These are phyloP conservation scores for Sula dactylatra DNA, from an alignment of 2,113 vertebrate species.

Conservation along the genomic window DNA sequence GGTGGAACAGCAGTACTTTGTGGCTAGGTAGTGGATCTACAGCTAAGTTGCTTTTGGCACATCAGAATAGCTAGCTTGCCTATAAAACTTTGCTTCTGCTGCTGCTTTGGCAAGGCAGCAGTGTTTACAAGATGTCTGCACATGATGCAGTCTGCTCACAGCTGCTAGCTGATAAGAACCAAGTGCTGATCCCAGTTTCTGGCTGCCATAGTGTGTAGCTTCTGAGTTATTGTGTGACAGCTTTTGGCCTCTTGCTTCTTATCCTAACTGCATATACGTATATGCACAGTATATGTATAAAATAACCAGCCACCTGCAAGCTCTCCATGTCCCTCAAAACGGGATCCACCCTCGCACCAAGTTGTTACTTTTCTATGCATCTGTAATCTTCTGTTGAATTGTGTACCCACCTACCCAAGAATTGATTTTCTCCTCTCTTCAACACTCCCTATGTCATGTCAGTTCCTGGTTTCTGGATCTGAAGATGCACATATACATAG, in stretches of 20 bases:
- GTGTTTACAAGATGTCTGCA: neutral
- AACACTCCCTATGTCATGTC: neutral
- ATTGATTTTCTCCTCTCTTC: neutral
- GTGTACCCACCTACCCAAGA: neutral
- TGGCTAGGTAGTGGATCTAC: neutral
- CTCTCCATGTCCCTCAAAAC: neutral
- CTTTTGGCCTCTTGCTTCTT: constrained; percentile 57
- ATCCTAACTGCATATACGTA: constrained; percentile 46
- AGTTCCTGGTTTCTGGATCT: neutral
- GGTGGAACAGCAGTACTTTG: neutral
- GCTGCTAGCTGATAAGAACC: neutral
- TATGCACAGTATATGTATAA: constrained; percentile 22
- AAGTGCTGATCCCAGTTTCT: neutral
- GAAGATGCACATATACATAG: neutral
- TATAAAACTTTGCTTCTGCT: constrained; percentile 21
- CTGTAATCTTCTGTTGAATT: neutral
- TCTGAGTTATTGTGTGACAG: constrained; percentile 49
- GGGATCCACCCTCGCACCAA: neutral
- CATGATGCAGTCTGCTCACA: neutral
- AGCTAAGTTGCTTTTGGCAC: constrained; percentile 21
- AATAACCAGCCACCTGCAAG: constrained; percentile 29
- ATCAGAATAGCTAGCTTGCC: constrained; percentile 32
- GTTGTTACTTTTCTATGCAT: neutral
- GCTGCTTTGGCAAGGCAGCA: constrained; percentile 25
- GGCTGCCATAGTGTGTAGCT: constrained; percentile 41